phyloP scores from a whole-genome alignment of 2,113 vertebrate species.

The Megalops atlanticus region DNA sequence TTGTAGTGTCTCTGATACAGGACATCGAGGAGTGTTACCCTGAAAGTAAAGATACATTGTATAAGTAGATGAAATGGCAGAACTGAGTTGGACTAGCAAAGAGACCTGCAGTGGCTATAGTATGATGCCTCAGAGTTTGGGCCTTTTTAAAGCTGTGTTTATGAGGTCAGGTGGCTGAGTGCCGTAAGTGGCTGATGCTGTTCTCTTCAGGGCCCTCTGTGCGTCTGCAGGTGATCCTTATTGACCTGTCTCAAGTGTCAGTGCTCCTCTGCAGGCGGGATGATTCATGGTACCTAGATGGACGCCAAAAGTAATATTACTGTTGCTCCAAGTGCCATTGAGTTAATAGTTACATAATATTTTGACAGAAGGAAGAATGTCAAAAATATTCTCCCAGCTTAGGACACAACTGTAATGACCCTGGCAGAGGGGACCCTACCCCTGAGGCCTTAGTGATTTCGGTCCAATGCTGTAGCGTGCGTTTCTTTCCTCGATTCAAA shows the following conservation, averaged over 20 bases:
- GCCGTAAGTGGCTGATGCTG: slow-evolving; percentile 42
- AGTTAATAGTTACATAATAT: slow-evolving; percentile 44
- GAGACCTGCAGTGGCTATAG: slow-evolving; percentile 42
- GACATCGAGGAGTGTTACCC: not conserved
- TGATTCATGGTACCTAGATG: not conserved
- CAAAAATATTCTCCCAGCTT: not conserved
- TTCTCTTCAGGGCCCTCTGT: slow-evolving; percentile 52
- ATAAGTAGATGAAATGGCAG: not conserved
- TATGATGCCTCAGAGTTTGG: slow-evolving; percentile 37
- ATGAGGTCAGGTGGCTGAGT: slow-evolving; percentile 46
- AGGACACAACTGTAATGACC: not conserved
- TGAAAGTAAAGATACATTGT: not conserved
- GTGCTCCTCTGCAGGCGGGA: not conserved
- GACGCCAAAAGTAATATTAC: not conserved
- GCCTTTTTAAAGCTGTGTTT: slow-evolving; percentile 54
- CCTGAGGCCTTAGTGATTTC: not conserved
- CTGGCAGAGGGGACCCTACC: not conserved
- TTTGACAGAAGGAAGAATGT: slow-evolving; percentile 28
- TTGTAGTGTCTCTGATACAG: not conserved
- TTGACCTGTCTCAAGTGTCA: slow-evolving; percentile 17
- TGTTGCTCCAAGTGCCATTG: not conserved
- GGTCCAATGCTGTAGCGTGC: not conserved
- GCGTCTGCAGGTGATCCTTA: slow-evolving; percentile 31
- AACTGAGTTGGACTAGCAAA: not conserved
- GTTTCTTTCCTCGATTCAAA: not conserved